These are phyloP conservation scores for Limnephilus rhombicus DNA, from an alignment of 2,888 invertebrate species.

Conservation along the genomic window DNA sequence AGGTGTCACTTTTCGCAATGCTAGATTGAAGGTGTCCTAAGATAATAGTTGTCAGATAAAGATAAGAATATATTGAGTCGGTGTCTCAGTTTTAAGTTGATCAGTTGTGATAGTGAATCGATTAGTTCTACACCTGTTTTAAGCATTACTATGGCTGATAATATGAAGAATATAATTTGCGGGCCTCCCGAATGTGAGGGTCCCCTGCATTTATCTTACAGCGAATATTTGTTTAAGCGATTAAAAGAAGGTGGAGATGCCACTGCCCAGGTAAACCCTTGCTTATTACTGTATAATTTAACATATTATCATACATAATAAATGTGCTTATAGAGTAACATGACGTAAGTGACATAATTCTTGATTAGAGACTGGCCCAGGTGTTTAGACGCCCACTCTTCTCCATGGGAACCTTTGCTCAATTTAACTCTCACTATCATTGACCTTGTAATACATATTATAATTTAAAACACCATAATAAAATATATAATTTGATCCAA, in stretches of 20 bases:
- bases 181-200: constrained; percentile 57
- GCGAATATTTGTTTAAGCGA: constrained; percentile 48
- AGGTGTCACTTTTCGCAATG: neutral
- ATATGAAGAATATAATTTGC: constrained; percentile 49
- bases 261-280: constrained; percentile 54
- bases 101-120: neutral
- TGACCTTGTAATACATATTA: neutral
- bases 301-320: neutral
- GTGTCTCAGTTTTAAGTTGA: neutral
- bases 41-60: neutral
- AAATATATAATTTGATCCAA: no score
- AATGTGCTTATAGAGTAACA: neutral
- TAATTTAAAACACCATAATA: no score
- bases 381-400: neutral
- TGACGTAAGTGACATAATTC: neutral
- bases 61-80: neutral
- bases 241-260: constrained; percentile 52
- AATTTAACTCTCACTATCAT: neutral
- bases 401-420: neutral
- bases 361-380: neutral
- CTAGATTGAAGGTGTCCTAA: neutral
- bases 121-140: neutral
- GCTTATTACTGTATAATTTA: neutral
- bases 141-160: constrained; percentile 35
- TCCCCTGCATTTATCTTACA: constrained; percentile 48